Percentiles rank a stretch among this genome's conserved stretches.
These are phyloP conservation scores for Saturnia pavonia DNA, from an alignment of 2,888 invertebrate species.

Conservation along the genomic window DNA sequence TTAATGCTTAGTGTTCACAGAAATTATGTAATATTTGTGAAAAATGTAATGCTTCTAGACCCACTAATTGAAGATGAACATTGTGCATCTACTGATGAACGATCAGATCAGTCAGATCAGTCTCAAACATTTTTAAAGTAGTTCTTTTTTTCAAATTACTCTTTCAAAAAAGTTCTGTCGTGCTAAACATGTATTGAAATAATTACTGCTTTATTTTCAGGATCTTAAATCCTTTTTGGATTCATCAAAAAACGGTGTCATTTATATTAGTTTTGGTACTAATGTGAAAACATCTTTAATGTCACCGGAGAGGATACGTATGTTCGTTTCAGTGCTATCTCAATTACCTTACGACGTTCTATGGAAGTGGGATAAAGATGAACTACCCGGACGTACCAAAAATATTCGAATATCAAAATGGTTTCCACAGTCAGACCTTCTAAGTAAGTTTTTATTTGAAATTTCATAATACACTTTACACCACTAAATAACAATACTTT, in stretches of 20 bases:
- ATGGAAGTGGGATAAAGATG: slow-evolving; percentile 45
- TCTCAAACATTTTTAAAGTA: too few relatives aligned
- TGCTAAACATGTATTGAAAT: background rate
- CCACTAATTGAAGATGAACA: too few relatives aligned
- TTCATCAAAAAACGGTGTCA: slow-evolving; percentile 53
- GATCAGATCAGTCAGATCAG: too few relatives aligned
- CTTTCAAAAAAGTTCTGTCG: too few relatives aligned
- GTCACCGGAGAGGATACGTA: slow-evolving; percentile 31
- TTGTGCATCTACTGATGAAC: too few relatives aligned
- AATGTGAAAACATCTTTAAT: slow-evolving; percentile 39
- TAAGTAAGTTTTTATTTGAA: slow-evolving; percentile 17
- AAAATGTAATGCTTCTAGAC: too few relatives aligned
- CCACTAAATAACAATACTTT: too few relatives aligned
- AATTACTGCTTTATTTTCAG: slow-evolving; percentile 34
- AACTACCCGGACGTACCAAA: slow-evolving; percentile 34
- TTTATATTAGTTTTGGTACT: slow-evolving; percentile 56
- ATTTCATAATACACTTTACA: background rate
- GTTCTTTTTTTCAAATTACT: too few relatives aligned
- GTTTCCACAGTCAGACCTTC: slow-evolving; percentile 41
- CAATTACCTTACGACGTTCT: slow-evolving; percentile 43
- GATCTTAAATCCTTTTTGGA: slow-evolving; percentile 57
- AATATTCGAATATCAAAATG: slow-evolving; percentile 50
- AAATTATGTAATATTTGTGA: too few relatives aligned
- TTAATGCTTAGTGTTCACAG: too few relatives aligned
- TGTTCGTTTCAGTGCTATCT: slow-evolving; percentile 34